phyloP scores from a whole-genome alignment of 2,797 vertebrate genomes.

The Trachurus trachurus region DNA sequence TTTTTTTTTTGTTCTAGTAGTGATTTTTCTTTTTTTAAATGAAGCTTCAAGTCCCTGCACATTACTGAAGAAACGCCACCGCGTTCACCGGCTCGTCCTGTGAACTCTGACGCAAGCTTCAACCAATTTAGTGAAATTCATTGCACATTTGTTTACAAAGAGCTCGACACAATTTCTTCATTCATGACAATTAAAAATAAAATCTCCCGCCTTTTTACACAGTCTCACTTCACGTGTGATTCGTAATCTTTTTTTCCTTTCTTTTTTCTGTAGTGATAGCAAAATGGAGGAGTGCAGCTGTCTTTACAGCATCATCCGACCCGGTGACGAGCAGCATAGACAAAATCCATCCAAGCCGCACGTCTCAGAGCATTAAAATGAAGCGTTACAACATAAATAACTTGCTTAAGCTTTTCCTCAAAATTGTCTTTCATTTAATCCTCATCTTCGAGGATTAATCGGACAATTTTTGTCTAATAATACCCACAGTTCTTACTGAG shows the following conservation, averaged over 20 bases:
- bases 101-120: constrained; percentile 34
- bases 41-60: constrained; percentile 66
- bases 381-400: constrained; percentile 51
- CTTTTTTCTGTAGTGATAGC: constrained; percentile 26
- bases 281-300: constrained; percentile 46
- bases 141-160: constrained; percentile 80
- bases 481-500: constrained; percentile 32
- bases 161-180: constrained; percentile 50
- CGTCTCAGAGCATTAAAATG: constrained; percentile 51
- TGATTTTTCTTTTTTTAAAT: constrained; percentile 21
- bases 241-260: neutral
- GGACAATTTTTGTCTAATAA: constrained; percentile 23
- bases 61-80: constrained; percentile 35
- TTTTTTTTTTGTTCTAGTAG: constrained; percentile 64
- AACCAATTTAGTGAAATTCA: constrained; percentile 57
- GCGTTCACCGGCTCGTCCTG: constrained; percentile 39
- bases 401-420: constrained; percentile 23
- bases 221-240: constrained; percentile 32
- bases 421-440: constrained; percentile 39
- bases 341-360: constrained; percentile 35
- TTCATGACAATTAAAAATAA: constrained; percentile 70
- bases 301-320: constrained; percentile 51
- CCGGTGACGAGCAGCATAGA: constrained; percentile 38
- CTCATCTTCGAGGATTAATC: constrained; percentile 27
- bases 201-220: constrained; percentile 39